Base-by-base conservation (phyloP, 2,113 vertebrate species). In the Tor tambroides region DNA sequence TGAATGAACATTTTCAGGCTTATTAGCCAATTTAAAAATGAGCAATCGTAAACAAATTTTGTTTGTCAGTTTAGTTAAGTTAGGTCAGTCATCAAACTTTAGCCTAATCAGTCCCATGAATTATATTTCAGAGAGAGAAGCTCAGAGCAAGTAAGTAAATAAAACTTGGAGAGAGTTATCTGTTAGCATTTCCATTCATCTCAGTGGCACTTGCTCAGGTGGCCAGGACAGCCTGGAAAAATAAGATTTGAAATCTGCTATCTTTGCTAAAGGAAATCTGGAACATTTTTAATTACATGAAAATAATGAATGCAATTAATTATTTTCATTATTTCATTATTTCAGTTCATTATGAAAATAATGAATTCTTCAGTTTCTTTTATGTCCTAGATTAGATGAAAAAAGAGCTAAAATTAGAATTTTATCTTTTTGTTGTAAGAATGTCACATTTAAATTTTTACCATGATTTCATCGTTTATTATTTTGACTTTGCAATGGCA, bases 41-140 rank as follows among this genome's bases (percentile, higher is more conserved):
- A 72, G 71, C 38, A 15, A 14, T 43, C 71, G 11, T 65, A 75
- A n/a, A 15, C 72, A 2, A 1, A 2, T 43, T 15, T 43, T 43
- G 38, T n/a, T 75, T 75, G 38, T 75, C 72, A 75, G 38, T 75
- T 75, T 43, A 43, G 38, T 43, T 38, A 2, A 21, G 28, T 67
- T 67, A 9, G 30, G 30, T 15, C 65, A 35, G 65, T 71, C 8
- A 21, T 71, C 4, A 35, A 71, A 69, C 28, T 17, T 19, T 4
- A 32, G 65, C 67, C 35, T 35, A 69, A 35, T 69, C 19, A 35
- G 32, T 38, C 17, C 17, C 32, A 38, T 71, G 32, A 72, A 38
- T 72, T 72, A 38, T 71, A 72, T 72, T 72, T 72, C 32, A 38
- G 35, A 9, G 32, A 71, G 17, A 71, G 67, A 21, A 71, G 67